These are phyloP conservation scores for Diabrotica balteata DNA, from an alignment of 2,888 invertebrate species.

Conservation along the genomic window DNA sequence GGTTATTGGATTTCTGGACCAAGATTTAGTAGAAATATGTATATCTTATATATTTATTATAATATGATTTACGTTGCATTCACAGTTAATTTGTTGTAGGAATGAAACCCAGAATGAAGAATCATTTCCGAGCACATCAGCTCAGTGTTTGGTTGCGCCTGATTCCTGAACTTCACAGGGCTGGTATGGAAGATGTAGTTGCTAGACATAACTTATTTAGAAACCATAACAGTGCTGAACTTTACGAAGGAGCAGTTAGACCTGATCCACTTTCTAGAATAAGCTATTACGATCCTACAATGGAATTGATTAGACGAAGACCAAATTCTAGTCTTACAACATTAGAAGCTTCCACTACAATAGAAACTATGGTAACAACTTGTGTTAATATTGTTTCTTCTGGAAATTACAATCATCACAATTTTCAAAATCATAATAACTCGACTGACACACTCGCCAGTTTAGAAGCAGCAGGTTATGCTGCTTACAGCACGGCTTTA, in stretches of 20 bases:
- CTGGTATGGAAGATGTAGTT: constrained; percentile 89
- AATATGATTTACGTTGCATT: neutral
- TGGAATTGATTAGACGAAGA: constrained; percentile 68
- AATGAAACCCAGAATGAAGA: constrained; percentile 88
- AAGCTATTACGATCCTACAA: constrained; percentile 68
- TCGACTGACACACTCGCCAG: constrained; percentile 80
- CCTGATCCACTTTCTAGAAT: constrained; percentile 80
- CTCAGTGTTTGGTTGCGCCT: constrained; percentile 94
- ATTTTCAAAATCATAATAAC: constrained; percentile 62
- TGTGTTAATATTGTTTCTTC: constrained; percentile 69
- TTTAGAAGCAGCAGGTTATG: constrained; percentile 80
- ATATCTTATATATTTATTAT: too few species aligned
- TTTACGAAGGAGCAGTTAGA: constrained; percentile 89
- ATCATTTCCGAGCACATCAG: constrained; percentile 94
- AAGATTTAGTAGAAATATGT: neutral
- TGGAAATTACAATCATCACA: constrained; percentile 63
- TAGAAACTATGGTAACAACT: constrained; percentile 74
- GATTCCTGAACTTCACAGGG: constrained; percentile 88
- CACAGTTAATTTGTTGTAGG: constrained; percentile 67
- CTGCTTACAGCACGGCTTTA: constrained; percentile 77
- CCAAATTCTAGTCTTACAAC: constrained; percentile 67
- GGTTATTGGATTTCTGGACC: neutral
- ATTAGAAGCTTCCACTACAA: constrained; percentile 72
- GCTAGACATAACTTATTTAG: constrained; percentile 88
- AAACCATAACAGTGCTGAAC: constrained; percentile 85